Base-by-base conservation (phyloP, 1,140 invertebrate species). In the Drosophila arawakana region DNA sequence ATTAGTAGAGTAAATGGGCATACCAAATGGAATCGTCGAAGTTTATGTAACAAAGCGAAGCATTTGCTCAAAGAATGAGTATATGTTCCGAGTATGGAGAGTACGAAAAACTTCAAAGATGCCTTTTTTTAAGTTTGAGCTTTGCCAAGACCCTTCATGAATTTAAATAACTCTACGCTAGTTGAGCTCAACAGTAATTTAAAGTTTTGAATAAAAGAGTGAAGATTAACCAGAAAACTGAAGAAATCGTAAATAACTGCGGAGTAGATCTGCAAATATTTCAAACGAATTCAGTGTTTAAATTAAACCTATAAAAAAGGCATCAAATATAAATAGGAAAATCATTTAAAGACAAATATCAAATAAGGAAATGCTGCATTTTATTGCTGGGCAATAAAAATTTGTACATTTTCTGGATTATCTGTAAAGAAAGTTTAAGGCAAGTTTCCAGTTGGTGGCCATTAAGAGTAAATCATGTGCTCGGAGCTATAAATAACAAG, bases 401-500 rank as follows among this genome's bases (percentile, higher is more conserved):
- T 54, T 43, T 54, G n/a, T 43, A 11, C 49, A 35, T 47, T 46
- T 35, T n/a, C 18, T 18, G 50, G 18, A 57, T 55, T 55, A 55
- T 55, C 49, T 30, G 59, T 43, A 49, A 57, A 54, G 30, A 47
- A 77, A 65, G 44, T 74, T 69, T 61, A 25, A 50, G 54, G 35
- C 37, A 78, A 78, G 46, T 66, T 75, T 78, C 34, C 21, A 73
- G 57, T 52, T 70, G 44, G 10, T 47, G 34, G 21, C 30, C 52
- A 55, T 55, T 55, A 55, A 41, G 25, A 47, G 66, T 75, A 75
- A 78, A 78, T 78, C 73, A 75, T 71, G 58, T 50, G 67, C 50
- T 54, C 37, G 50, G 49, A 25, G 65, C 83, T 65, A 86, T 88
- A 88, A 86, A 86, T 86, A 82, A 82, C 63, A 46, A 43, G 68